Evolutionary conservation across 1,140 invertebrate genomes (phyloP).

Genomic region (roundworm (Caenorhabditis elegans)): DNA sequence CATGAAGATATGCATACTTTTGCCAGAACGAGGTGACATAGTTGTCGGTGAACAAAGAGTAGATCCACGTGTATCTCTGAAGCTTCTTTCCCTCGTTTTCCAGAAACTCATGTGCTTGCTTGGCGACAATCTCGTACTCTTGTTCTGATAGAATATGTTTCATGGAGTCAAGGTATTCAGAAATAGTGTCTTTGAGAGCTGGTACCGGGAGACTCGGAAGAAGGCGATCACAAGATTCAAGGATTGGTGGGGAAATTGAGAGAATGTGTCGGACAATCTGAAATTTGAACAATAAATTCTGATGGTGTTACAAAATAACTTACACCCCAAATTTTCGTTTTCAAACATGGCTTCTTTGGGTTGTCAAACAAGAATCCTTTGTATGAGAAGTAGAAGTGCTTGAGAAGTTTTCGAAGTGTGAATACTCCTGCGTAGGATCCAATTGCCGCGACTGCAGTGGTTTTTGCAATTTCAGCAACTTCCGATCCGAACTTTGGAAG

Average conservation of each 20-base stretch:
- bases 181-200: conserved; percentile 40
- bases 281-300: background rate
- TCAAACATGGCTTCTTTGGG: conserved; percentile 56
- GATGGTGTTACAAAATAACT: conserved; percentile 37
- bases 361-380: conserved; percentile 60
- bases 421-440: conserved; percentile 58
- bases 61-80: conserved; percentile 50
- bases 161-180: conserved; percentile 33
- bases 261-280: conserved; percentile 49
- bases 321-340: conserved; percentile 61
- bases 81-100: conserved; percentile 54
- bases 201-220: conserved; percentile 57
- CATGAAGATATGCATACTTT: conserved; percentile 59
- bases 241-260: conserved; percentile 41
- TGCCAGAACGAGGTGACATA: conserved; percentile 62
- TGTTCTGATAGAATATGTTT: conserved; percentile 43
- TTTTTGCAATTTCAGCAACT: conserved; percentile 27
- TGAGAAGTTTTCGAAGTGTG: conserved; percentile 52
- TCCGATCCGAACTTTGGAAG: conserved; percentile 37
- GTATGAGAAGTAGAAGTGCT: conserved; percentile 57
- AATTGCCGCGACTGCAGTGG: conserved; percentile 27
- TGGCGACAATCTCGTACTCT: conserved; percentile 48
- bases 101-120: conserved; percentile 50
- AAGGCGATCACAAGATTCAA: conserved; percentile 55
- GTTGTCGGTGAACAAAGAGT: conserved; percentile 49